phyloP scores from a whole-genome alignment of 2,113 vertebrate genomes.

The Thalassarche chlororhynchos region DNA sequence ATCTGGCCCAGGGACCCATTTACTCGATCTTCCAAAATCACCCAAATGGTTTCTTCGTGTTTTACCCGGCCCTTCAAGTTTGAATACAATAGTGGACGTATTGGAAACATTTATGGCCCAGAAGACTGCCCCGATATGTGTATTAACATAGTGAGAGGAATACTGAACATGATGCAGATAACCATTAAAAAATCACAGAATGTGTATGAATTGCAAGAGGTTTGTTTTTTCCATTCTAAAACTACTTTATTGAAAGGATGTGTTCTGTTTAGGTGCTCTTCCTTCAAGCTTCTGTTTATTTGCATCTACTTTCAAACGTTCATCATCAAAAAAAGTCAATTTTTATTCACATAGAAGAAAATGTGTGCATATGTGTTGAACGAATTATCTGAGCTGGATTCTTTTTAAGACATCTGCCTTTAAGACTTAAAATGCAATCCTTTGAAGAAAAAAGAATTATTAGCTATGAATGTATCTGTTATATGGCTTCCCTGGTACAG shows the following conservation, averaged over 20 bases:
- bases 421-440: background rate
- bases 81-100: conserved; percentile 75
- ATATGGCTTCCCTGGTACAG: background rate
- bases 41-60: conserved; percentile 56
- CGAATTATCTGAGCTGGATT: background rate
- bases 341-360: background rate
- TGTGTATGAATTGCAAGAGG: conserved; percentile 83
- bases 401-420: background rate
- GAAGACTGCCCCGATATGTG: conserved; percentile 60
- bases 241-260: background rate
- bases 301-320: background rate
- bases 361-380: background rate
- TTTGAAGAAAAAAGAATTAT: background rate
- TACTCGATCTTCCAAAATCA: conserved; percentile 69
- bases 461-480: background rate
- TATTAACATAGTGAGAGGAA: conserved; percentile 80
- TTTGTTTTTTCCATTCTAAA: background rate
- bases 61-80: conserved; percentile 75
- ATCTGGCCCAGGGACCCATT: conserved; percentile 75
- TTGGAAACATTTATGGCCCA: conserved; percentile 76
- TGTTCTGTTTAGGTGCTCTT: background rate
- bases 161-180: conserved; percentile 77
- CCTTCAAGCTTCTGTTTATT: background rate
- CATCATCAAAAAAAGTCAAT: background rate
- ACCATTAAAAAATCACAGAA: conserved; percentile 82